These are phyloP conservation scores for Laterallus jamaicensis DNA, from an alignment of 2,113 vertebrate species.

Conservation along the genomic window DNA sequence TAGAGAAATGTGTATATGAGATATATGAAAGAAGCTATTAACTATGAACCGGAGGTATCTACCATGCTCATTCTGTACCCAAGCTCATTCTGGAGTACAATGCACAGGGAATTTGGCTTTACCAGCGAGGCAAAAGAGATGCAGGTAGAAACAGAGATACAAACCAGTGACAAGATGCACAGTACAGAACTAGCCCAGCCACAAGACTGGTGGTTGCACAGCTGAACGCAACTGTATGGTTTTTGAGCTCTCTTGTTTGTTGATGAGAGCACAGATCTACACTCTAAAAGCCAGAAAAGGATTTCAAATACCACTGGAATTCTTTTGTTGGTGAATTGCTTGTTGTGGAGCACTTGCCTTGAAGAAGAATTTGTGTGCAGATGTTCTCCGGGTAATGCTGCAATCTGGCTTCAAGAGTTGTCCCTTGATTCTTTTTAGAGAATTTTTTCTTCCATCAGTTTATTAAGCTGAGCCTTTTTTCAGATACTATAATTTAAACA, in stretches of 20 bases:
- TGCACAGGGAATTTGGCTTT: neutral
- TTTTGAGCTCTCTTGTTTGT: neutral
- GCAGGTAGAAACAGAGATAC: neutral
- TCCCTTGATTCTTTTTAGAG: neutral
- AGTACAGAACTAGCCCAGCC: neutral
- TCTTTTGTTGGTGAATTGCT: constrained; percentile 24
- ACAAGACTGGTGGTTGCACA: neutral
- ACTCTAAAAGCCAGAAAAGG: neutral
- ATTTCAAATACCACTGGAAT: neutral
- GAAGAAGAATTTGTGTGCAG: constrained; percentile 12
- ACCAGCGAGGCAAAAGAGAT: neutral
- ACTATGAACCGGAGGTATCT: neutral
- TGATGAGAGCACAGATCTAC: neutral
- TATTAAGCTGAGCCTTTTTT: neutral
- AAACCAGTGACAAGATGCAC: neutral
- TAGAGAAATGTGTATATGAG: neutral
- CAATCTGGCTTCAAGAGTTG: neutral
- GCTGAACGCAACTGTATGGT: neutral
- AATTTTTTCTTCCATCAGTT: neutral
- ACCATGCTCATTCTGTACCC: neutral
- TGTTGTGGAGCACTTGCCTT: constrained; percentile 20
- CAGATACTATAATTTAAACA: neutral
- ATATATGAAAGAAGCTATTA: neutral
- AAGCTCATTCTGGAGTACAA: neutral
- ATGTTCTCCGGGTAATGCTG: constrained; percentile 4